phyloP scores from a whole-genome alignment of 2,888 invertebrate genomes.

The Stenchaetothrips biformis region DNA sequence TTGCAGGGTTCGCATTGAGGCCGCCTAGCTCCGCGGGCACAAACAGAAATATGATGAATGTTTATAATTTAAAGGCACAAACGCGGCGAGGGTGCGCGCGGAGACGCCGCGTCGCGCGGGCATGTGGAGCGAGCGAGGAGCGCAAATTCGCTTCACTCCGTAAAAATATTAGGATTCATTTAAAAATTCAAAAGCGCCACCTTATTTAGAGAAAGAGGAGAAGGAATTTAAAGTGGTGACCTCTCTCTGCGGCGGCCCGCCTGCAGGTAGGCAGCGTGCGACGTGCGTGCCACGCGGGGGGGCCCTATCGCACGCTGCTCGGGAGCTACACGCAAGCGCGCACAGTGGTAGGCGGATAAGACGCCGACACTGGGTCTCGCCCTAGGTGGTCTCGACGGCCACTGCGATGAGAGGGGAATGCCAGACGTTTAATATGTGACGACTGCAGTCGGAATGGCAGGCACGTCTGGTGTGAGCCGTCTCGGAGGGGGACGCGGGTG shows the following conservation, averaged over 20 bases:
- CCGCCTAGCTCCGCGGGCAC: background rate
- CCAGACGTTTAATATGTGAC: background rate
- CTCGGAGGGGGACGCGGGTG: background rate
- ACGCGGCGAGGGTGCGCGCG: background rate
- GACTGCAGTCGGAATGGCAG: background rate
- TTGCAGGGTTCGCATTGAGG: background rate
- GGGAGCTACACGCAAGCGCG: too few species aligned
- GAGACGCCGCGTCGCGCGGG: background rate
- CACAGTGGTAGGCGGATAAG: too few species aligned
- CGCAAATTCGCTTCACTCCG: background rate
- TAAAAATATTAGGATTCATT: constrained; percentile 25
- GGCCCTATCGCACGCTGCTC: too few species aligned
- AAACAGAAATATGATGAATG: constrained; percentile 25
- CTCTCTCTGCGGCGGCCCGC: background rate
- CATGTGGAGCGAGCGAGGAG: background rate
- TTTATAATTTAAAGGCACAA: constrained; percentile 19
- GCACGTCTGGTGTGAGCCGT: background rate
- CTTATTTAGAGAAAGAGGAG: background rate
- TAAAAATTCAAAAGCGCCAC: constrained; percentile 8
- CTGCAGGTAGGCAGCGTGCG: background rate
- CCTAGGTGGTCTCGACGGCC: too few species aligned
- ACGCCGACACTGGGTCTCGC: too few species aligned
- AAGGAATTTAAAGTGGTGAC: background rate
- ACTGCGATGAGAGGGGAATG: too few species aligned
- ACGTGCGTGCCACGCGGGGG: background rate